A percentile compares a stretch with the other conserved stretches of the same genome.
Evolutionary conservation across 2,113 vertebrate genomes (phyloP).

Genomic region (Chamaea fasciata): DNA sequence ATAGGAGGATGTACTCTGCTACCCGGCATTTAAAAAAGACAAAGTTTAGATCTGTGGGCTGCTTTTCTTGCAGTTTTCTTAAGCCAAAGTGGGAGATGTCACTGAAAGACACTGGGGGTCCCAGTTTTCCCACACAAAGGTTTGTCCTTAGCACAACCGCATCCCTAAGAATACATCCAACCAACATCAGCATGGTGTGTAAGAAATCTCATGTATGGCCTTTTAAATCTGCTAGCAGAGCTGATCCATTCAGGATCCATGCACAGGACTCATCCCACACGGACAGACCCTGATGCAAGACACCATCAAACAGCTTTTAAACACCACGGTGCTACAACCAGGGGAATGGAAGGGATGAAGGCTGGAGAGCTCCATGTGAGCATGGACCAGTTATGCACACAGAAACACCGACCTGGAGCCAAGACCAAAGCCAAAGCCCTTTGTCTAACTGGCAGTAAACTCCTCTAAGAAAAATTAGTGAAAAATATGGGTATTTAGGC

Average conservation of each 20-base stretch:
- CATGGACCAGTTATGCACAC: rapidly evolving
- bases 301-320: background rate
- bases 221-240: background rate
- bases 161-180: background rate
- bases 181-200: rapidly evolving
- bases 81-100: background rate
- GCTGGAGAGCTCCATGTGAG: background rate
- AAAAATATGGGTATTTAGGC: background rate
- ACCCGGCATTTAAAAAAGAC: background rate
- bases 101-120: background rate
- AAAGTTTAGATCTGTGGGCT: background rate
- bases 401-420: background rate
- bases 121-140: background rate
- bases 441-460: background rate
- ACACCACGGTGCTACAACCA: background rate
- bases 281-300: background rate
- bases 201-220: background rate
- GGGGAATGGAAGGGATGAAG: background rate
- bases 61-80: background rate
- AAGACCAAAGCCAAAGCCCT: background rate
- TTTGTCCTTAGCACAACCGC: background rate
- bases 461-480: background rate
- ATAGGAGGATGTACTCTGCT: background rate
- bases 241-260: background rate
- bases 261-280: rapidly evolving